Percentiles rank a stretch among this genome's conserved stretches.
phyloP scores from a whole-genome alignment of 2,797 vertebrate genomes.

The Neosalanx taihuensis region DNA sequence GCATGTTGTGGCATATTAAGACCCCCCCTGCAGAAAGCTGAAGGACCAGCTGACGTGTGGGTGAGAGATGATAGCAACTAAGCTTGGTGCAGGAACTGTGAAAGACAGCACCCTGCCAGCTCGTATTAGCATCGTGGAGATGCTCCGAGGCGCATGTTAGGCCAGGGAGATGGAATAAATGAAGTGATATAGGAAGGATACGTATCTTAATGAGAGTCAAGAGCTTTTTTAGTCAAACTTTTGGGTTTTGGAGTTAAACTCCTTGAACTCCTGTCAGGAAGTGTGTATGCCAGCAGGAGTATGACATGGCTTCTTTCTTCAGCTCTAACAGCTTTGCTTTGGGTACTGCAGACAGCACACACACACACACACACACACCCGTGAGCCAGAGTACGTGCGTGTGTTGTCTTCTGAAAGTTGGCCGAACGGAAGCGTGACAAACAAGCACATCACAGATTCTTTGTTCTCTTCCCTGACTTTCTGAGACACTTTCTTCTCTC shows the following conservation, averaged over 20 bases:
- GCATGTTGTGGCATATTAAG: background rate
- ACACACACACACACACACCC: background rate
- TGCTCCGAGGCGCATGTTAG: background rate
- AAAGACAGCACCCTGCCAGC: constrained; percentile 1
- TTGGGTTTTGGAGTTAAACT: constrained; percentile 13
- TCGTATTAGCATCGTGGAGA: background rate
- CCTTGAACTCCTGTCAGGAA: constrained; percentile 18
- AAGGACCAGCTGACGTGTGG: constrained; percentile 1
- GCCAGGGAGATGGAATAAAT: background rate
- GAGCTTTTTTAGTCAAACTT: background rate
- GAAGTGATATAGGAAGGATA: background rate
- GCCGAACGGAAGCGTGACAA: constrained; percentile 25
- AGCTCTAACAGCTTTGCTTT: constrained; percentile 14
- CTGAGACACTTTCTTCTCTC: constrained; percentile 10
- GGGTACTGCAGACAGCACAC: constrained; percentile 29
- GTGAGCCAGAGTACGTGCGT: background rate
- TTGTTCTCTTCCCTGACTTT: no score
- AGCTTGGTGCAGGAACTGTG: constrained; percentile 9
- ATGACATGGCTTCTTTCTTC: constrained; percentile 43
- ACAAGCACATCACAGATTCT: background rate
- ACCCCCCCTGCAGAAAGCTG: background rate
- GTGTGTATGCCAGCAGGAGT: background rate
- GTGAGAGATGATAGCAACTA: background rate
- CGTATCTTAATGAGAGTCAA: no score
- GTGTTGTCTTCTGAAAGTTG: constrained; percentile 31